These are phyloP conservation scores for Agriopis aurantiaria DNA, from an alignment of 2,888 invertebrate species.

Conservation along the genomic window DNA sequence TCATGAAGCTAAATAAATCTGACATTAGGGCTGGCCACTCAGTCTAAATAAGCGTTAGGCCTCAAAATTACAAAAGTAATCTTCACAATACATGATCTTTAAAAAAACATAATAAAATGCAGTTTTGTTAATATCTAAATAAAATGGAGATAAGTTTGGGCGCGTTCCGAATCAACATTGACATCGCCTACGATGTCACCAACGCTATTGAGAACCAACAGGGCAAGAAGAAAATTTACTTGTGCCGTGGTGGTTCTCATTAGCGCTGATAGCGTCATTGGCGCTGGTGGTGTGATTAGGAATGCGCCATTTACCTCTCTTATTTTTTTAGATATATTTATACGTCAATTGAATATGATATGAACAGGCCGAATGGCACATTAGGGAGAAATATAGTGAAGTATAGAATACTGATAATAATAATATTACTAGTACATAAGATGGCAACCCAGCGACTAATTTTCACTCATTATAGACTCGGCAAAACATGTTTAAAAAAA, in stretches of 20 bases:
- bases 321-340: no score
- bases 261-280: no score
- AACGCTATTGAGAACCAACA: no score
- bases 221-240: no score
- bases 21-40: neutral
- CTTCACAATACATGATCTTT: neutral
- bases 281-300: no score
- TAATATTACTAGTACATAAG: constrained; percentile 22
- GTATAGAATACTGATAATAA: constrained; percentile 17
- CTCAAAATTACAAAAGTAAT: constrained; percentile 3
- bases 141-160: neutral
- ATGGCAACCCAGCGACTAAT: no score
- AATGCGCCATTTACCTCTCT: no score
- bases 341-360: constrained; percentile 2
- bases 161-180: neutral
- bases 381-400: constrained; percentile 37
- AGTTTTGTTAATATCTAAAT: neutral
- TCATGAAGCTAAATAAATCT: neutral
- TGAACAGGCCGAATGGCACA: constrained; percentile 37
- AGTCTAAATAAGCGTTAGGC: neutral
- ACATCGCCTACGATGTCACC: no score
- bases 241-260: no score
- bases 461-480: no score
- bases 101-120: neutral
- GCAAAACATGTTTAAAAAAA: no score